Evolutionary conservation across 1,140 invertebrate species (phyloP).

Genomic region (Panagrolaimus sp.): DNA sequence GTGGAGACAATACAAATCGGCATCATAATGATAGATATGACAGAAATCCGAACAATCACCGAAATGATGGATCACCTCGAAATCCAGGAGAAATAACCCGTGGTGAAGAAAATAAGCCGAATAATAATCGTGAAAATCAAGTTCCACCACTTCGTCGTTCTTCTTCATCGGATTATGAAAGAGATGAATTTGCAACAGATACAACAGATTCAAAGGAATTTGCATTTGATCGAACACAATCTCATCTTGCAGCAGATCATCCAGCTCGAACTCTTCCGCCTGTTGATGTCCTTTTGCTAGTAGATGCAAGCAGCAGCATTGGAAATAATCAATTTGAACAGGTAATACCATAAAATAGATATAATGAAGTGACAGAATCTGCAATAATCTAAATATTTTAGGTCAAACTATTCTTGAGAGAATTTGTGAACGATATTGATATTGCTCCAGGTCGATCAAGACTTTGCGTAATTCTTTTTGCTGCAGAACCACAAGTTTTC

Average conservation of each 20-base stretch:
- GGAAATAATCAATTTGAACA: slow-evolving; percentile 34
- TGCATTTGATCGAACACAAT: slow-evolving; percentile 19
- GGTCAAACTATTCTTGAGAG: slow-evolving; percentile 29
- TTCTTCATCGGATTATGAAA: not conserved
- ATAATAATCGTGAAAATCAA: not conserved
- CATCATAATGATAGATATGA: not conserved
- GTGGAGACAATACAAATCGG: not conserved
- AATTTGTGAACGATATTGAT: slow-evolving; percentile 42
- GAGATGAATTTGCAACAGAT: not conserved
- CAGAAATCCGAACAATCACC: not conserved
- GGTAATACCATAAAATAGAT: slow-evolving; percentile 20
- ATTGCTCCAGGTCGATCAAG: slow-evolving; percentile 45
- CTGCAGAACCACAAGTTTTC: slow-evolving; percentile 43
- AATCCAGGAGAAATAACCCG: not conserved
- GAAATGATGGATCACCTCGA: not conserved
- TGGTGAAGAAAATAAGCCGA: not conserved
- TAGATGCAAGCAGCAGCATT: slow-evolving; percentile 41
- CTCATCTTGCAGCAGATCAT: slow-evolving; percentile 36
- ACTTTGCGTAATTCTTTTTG: slow-evolving; percentile 42
- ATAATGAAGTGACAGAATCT: too few species aligned
- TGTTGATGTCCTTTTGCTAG: slow-evolving; percentile 42
- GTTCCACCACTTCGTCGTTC: not conserved
- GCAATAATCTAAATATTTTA: too few species aligned
- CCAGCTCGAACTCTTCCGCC: slow-evolving; percentile 42
- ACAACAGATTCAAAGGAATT: not conserved